Conservation (phyloP, 2,797 vertebrate species). For the Siniperca undulata region DNA sequence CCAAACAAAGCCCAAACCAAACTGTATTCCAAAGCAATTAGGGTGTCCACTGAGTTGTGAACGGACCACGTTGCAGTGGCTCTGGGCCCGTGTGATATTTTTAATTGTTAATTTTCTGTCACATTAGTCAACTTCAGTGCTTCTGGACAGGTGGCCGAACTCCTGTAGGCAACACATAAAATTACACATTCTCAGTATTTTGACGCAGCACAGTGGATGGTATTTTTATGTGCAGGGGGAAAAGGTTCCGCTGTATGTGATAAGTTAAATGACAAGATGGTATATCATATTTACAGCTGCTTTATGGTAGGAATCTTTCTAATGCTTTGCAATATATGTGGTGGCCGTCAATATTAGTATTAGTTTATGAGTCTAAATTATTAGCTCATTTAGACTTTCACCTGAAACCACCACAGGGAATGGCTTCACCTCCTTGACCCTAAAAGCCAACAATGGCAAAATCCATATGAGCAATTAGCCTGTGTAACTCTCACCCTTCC, state of each 20-base stretch:
- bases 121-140: conserved; percentile 80
- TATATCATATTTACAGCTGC: conserved; percentile 74
- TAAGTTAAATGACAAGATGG: conserved; percentile 60
- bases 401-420: conserved; percentile 65
- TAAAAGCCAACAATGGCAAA: conserved; percentile 78
- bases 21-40: conserved; percentile 86
- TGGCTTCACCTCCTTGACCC: conserved; percentile 68
- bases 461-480: conserved; percentile 79
- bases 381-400: conserved; percentile 76
- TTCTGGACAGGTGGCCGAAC: conserved; percentile 77
- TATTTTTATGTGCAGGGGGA: conserved; percentile 50
- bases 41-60: conserved; percentile 84
- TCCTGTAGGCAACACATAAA: conserved; percentile 53
- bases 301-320: conserved; percentile 60
- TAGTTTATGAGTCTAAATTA: conserved; percentile 77
- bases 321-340: conserved; percentile 62
- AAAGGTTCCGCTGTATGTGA: conserved; percentile 34
- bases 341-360: conserved; percentile 66
- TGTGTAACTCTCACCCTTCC: conserved; percentile 47
- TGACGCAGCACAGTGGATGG: conserved; percentile 34
- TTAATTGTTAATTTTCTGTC: conserved; percentile 87
- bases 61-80: conserved; percentile 65
- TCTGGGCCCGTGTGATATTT: conserved; percentile 77
- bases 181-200: conserved; percentile 47
- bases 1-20: conserved; percentile 82